Percentiles rank a stretch among this genome's conserved stretches.
These are phyloP conservation scores for Fistularia tabacaria DNA, from an alignment of 2,797 vertebrate species.

Conservation along the genomic window DNA sequence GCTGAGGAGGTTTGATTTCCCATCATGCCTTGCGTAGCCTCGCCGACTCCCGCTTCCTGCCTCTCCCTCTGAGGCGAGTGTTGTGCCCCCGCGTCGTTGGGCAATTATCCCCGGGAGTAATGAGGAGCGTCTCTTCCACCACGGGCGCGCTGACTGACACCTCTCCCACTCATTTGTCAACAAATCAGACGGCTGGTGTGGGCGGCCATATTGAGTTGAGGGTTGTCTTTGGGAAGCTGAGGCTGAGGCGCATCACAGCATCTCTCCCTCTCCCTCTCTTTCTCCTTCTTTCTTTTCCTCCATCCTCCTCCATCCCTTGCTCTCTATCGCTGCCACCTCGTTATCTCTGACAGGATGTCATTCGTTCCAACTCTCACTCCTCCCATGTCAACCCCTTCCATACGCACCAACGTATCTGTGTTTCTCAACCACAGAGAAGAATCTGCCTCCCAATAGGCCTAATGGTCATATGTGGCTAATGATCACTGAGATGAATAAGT, in stretches of 20 bases:
- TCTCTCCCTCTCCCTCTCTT: conserved; percentile 47
- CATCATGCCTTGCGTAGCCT: conserved; percentile 70
- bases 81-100: conserved; percentile 69
- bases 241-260: conserved; percentile 51
- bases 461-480: conserved; percentile 73
- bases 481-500: conserved; percentile 69
- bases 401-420: conserved; percentile 58
- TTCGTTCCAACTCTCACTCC: conserved; percentile 65
- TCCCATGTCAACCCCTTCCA: conserved; percentile 62
- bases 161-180: conserved; percentile 83
- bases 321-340: conserved; percentile 71
- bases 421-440: conserved; percentile 50
- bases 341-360: conserved; percentile 77
- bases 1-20: conserved; percentile 73
- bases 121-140: conserved; percentile 71
- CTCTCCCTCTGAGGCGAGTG: conserved; percentile 53
- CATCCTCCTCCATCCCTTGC: conserved; percentile 64
- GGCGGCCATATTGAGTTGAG: conserved; percentile 78
- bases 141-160: conserved; percentile 72
- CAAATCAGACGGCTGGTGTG: conserved; percentile 79
- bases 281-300: conserved; percentile 51
- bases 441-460: conserved; percentile 62
- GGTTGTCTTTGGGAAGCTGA: conserved; percentile 65
- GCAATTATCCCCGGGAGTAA: conserved; percentile 80
- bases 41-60: conserved; percentile 42